A percentile compares a stretch with the other conserved stretches of the same genome.
Conservation (phyloP, 1,140 invertebrate species). For the Aleiodes sp. region DNA sequence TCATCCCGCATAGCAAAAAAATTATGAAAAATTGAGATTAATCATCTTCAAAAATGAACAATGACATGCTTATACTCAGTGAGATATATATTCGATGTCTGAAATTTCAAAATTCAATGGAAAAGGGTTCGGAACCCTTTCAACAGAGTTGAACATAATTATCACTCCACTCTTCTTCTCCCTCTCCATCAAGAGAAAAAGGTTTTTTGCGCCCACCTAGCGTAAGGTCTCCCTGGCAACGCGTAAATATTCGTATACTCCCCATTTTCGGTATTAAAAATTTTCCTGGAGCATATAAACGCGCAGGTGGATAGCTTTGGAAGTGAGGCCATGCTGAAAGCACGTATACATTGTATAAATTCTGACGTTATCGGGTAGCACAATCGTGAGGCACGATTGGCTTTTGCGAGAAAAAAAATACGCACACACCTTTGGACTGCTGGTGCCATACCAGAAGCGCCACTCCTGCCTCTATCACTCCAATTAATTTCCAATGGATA, state of each 20-base stretch:
- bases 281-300: constrained; percentile 10
- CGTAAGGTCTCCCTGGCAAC: constrained; percentile 43
- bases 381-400: constrained; percentile 13
- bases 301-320: constrained; percentile 23
- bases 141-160: constrained; percentile 26
- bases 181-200: not conserved
- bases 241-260: constrained; percentile 35
- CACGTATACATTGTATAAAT: constrained; percentile 7
- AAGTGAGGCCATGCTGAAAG: not conserved
- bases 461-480: constrained; percentile 32
- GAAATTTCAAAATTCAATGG: constrained; percentile 5
- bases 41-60: not conserved
- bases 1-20: too few species aligned
- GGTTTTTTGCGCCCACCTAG: constrained; percentile 4
- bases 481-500: constrained; percentile 47
- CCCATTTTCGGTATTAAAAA: not conserved
- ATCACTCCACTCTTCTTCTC: constrained; percentile 16
- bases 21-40: too few species aligned
- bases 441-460: not conserved
- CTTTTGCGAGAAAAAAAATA: not conserved
- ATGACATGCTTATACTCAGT: not conserved
- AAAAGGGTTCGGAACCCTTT: constrained; percentile 19
- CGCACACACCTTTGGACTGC: not conserved
- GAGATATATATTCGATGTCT: not conserved
- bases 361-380: constrained; percentile 8